Percentiles rank a stretch among this genome's conserved stretches.
Evolutionary conservation across 2,797 vertebrate genomes (phyloP).

Genomic region (Amniataba percoides): DNA sequence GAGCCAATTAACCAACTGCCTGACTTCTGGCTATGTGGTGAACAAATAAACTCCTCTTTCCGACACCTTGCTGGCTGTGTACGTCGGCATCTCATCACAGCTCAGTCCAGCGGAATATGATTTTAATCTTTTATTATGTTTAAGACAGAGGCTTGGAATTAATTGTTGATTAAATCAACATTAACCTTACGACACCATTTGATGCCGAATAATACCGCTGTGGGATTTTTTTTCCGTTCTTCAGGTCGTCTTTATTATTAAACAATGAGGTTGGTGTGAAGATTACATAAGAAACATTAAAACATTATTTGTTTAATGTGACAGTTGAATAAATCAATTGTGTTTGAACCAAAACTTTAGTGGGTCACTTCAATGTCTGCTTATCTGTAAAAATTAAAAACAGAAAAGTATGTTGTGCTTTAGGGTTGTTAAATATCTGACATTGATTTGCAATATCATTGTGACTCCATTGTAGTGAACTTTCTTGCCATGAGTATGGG

Average conservation of each 20-base stretch:
- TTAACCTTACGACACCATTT: slow-evolving; percentile 81
- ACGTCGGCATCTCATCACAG: slow-evolving; percentile 40
- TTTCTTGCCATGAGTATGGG: neutral
- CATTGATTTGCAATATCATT: neutral
- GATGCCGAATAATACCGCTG: slow-evolving; percentile 57
- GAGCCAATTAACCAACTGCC: slow-evolving; percentile 78
- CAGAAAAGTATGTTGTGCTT: neutral
- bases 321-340: neutral
- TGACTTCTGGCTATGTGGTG: slow-evolving; percentile 68
- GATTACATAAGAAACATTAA: neutral
- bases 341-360: neutral
- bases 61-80: slow-evolving; percentile 52
- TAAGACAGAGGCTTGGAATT: slow-evolving; percentile 71
- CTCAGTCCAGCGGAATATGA: slow-evolving; percentile 69
- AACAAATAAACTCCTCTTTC: slow-evolving; percentile 76
- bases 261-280: neutral
- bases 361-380: neutral
- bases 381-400: no score
- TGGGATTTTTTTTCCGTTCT: slow-evolving; percentile 16
- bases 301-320: neutral
- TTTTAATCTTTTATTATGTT: slow-evolving; percentile 75
- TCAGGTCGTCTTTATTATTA: slow-evolving; percentile 20
- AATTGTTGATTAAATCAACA: slow-evolving; percentile 84
- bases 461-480: neutral
- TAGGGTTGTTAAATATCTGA: neutral